A percentile compares a stretch with the other conserved stretches of the same genome.
Evolutionary conservation across 2,113 vertebrate genomes (phyloP).

Genomic region (Gadus macrocephalus): DNA sequence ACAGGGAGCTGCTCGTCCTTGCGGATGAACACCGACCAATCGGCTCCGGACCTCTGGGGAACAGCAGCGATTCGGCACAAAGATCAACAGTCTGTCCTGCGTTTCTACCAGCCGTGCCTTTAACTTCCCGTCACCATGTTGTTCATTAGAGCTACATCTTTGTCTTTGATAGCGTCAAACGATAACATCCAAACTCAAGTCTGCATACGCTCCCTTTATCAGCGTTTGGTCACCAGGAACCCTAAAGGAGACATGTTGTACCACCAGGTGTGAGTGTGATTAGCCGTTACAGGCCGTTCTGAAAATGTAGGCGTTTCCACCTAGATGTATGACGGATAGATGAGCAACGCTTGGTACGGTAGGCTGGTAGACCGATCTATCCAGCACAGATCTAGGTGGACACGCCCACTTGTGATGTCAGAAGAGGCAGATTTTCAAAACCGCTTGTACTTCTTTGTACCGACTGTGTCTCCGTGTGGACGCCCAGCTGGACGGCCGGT

Average conservation of each 20-base stretch:
- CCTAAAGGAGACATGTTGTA: not conserved
- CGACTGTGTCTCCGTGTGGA: constrained; percentile 1
- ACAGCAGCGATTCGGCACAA: too few relatives aligned
- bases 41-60: too few relatives aligned
- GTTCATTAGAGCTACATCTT: not conserved
- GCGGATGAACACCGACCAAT: constrained; percentile 36
- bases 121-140: not conserved
- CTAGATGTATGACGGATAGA: too few relatives aligned
- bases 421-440: too few relatives aligned
- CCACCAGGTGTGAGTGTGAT: not conserved
- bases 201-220: not conserved
- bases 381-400: too few relatives aligned
- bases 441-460: not conserved
- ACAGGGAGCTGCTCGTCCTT: constrained; percentile 18
- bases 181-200: too few relatives aligned
- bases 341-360: too few relatives aligned
- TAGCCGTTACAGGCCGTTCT: too few relatives aligned
- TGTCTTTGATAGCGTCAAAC: not conserved
- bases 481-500: constrained; percentile 77
- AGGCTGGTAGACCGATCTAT: too few relatives aligned
- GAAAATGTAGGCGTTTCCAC: too few relatives aligned
- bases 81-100: constrained; percentile 1
- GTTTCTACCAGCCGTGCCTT: not conserved
- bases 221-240: too few relatives aligned
- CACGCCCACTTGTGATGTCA: too few relatives aligned